Evolutionary conservation across 2,888 invertebrate species (phyloP).

Genomic region (Agrotis ipsilon): DNA sequence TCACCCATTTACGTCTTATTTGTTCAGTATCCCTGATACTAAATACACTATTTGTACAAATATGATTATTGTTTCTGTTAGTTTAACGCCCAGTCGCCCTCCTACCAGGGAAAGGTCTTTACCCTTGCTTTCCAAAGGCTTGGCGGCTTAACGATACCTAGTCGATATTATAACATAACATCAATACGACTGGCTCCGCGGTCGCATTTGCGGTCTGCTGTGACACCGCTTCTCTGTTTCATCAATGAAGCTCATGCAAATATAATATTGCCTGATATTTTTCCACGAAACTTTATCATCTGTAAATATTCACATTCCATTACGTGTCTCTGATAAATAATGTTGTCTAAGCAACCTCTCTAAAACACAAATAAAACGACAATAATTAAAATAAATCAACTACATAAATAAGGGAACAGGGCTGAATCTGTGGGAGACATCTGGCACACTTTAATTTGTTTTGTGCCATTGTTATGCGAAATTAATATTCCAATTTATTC

Average conservation of each 20-base stretch:
- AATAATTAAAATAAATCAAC: slow-evolving; percentile 81
- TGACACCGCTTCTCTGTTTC: not conserved
- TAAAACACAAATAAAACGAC: slow-evolving; percentile 67
- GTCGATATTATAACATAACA: slow-evolving; percentile 6
- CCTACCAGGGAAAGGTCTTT: not conserved
- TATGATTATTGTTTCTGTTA: slow-evolving; percentile 13
- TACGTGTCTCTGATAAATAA: slow-evolving; percentile 9
- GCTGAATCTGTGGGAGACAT: slow-evolving; percentile 85
- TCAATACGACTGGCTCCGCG: not conserved
- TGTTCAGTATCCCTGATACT: slow-evolving; percentile 12
- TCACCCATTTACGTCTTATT: slow-evolving; percentile 13
- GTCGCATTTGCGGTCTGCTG: slow-evolving; percentile 4
- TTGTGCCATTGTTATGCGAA: slow-evolving; percentile 89
- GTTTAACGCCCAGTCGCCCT: not conserved
- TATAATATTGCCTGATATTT: not conserved
- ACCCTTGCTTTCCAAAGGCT: slow-evolving; percentile 3
- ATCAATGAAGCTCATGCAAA: not conserved
- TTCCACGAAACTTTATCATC: not conserved
- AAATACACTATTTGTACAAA: slow-evolving; percentile 17
- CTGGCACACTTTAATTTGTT: slow-evolving; percentile 90
- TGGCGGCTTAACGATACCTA: slow-evolving; percentile 9
- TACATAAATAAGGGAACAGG: slow-evolving; percentile 83
- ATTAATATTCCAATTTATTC: slow-evolving; percentile 91
- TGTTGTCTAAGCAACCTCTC: slow-evolving; percentile 21
- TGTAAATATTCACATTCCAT: not conserved